A percentile compares a stretch with the other conserved stretches of the same genome.
Evolutionary conservation across 2,888 invertebrate species (phyloP).

Genomic region (Metellina segmentata): DNA sequence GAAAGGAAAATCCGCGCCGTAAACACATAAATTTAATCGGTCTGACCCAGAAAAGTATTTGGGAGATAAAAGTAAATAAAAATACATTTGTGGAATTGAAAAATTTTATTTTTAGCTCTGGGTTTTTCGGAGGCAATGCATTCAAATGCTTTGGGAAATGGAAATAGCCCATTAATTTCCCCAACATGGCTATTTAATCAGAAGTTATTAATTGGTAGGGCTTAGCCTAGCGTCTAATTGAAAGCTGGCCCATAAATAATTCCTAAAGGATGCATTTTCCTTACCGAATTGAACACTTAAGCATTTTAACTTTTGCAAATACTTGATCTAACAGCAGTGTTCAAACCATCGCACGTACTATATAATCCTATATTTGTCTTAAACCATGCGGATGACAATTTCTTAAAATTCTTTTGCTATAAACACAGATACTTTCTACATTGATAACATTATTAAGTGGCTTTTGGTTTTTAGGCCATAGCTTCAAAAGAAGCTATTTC

Average conservation of each 20-base stretch:
- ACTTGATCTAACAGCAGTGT: background rate
- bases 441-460: no score
- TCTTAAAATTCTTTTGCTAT: no score
- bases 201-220: background rate
- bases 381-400: no score
- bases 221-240: background rate
- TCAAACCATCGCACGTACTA: no score
- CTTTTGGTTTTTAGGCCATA: no score
- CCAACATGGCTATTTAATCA: background rate
- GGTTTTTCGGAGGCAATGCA: background rate
- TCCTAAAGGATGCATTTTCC: background rate
- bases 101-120: constrained; percentile 4
- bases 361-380: no score
- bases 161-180: background rate
- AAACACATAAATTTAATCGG: constrained; percentile 73
- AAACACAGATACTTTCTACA: no score
- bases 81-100: constrained; percentile 44
- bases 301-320: background rate
- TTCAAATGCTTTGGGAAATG: background rate
- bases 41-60: constrained; percentile 46
- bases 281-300: background rate
- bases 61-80: constrained; percentile 16
- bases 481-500: no score
- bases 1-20: constrained; percentile 7
- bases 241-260: background rate